These are phyloP conservation scores for Diabrotica balteata DNA, from an alignment of 2,888 invertebrate genomes.

Conservation along the genomic window DNA sequence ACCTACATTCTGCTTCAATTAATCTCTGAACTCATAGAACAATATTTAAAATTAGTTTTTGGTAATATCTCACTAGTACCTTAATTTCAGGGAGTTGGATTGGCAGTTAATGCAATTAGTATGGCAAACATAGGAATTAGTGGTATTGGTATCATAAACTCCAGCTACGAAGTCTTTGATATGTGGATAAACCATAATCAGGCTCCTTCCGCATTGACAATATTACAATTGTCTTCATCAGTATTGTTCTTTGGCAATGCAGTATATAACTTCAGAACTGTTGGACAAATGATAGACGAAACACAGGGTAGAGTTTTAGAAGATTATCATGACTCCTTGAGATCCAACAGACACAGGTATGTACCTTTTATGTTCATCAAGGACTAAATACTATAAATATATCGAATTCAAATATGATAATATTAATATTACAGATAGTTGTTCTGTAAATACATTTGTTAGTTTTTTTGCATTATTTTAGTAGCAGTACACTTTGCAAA, in stretches of 20 bases:
- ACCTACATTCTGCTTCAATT: too few relatives aligned
- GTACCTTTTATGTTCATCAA: too few relatives aligned
- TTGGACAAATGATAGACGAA: constrained; percentile 59
- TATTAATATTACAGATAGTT: too few relatives aligned
- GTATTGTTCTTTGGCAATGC: constrained; percentile 54
- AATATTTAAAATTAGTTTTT: too few relatives aligned
- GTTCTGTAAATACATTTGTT: too few relatives aligned
- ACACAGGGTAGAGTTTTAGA: constrained; percentile 64
- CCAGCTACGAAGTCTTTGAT: constrained; percentile 48
- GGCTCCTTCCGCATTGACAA: constrained; percentile 59
- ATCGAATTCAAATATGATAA: too few relatives aligned
- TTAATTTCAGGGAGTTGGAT: constrained; percentile 37
- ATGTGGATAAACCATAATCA: constrained; percentile 48
- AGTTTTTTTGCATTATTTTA: too few relatives aligned
- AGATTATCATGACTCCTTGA: constrained; percentile 62
- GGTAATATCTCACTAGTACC: too few relatives aligned
- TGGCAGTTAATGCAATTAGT: constrained; percentile 46
- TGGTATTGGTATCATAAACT: constrained; percentile 50
- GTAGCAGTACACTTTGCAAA: too few relatives aligned
- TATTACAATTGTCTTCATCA: constrained; percentile 49
- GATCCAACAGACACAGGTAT: constrained; percentile 64
- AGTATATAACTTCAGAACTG: constrained; percentile 49
- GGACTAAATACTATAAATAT: too few relatives aligned
- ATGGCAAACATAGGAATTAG: constrained; percentile 50
- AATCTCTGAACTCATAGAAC: too few relatives aligned